These are phyloP conservation scores for Holothuria scabra DNA, from an alignment of 53 echinoderm and acorn worm species.

Conservation along the genomic window DNA sequence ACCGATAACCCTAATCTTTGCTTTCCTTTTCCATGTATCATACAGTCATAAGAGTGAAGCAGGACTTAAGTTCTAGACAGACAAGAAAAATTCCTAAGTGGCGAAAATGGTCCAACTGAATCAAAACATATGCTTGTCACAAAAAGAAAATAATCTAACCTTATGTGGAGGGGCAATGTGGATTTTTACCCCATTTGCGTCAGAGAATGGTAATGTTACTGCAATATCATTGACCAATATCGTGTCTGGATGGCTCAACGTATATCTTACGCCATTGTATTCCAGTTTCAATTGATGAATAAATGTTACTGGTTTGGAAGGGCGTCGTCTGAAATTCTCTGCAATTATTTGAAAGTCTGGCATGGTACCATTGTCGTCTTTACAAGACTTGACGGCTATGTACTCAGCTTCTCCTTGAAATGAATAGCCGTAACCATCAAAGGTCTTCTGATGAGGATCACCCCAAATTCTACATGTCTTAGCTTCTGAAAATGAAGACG, in stretches of 20 bases:
- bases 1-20: too few relatives aligned
- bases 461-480: constrained; percentile 23
- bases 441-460: constrained; percentile 34
- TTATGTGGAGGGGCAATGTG: constrained; percentile 8
- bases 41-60: too few relatives aligned
- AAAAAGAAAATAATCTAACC: neutral
- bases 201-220: constrained; percentile 20
- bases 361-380: neutral
- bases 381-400: constrained; percentile 17
- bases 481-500: constrained; percentile 2
- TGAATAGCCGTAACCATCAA: constrained; percentile 31
- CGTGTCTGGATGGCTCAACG: neutral
- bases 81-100: too few relatives aligned
- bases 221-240: neutral
- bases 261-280: constrained; percentile 19
- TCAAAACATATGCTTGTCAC: too few relatives aligned
- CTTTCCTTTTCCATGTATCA: too few relatives aligned
- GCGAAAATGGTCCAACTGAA: too few relatives aligned
- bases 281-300: neutral
- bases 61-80: too few relatives aligned
- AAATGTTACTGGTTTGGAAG: neutral
- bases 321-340: neutral
- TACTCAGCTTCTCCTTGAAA: constrained; percentile 7
- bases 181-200: constrained; percentile 3
- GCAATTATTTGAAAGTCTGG: neutral